Percentiles rank a stretch among this genome's conserved stretches.
Evolutionary conservation across 2,797 vertebrate genomes (phyloP).

Genomic region (Trematomus bernacchii): DNA sequence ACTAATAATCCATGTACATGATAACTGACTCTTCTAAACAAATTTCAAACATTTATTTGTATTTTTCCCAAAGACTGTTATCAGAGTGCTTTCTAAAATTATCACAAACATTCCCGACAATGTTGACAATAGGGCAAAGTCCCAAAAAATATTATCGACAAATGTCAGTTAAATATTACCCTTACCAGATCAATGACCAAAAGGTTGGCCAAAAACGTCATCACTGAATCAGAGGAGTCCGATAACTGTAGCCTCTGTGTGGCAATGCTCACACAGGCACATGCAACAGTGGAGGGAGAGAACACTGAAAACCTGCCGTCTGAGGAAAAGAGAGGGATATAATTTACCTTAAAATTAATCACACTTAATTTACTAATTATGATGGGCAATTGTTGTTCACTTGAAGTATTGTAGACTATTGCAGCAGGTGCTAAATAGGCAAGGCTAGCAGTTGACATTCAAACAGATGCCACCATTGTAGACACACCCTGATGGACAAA

Average conservation of each 20-base stretch:
- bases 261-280: conserved; percentile 69
- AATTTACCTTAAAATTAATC: neutral
- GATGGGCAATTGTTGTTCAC: neutral
- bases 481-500: conserved; percentile 72
- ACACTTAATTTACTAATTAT: neutral
- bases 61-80: conserved; percentile 2
- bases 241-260: conserved; percentile 47
- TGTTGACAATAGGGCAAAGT: conserved; percentile 57
- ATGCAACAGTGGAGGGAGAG: conserved; percentile 70
- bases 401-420: neutral
- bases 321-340: conserved; percentile 35
- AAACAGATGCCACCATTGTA: conserved; percentile 21
- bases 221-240: conserved; percentile 40
- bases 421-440: conserved; percentile 26
- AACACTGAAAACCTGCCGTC: conserved; percentile 70
- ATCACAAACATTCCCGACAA: conserved; percentile 8
- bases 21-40: neutral
- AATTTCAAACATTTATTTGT: neutral
- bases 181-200: conserved; percentile 72
- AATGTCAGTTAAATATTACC: conserved; percentile 64
- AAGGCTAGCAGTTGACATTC: conserved; percentile 20
- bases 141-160: conserved; percentile 39
- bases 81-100: neutral
- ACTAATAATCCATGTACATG: neutral
- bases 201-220: conserved; percentile 59